A percentile compares a stretch with the other conserved stretches of the same genome.
Conservation (phyloP, 1,140 invertebrate species). For the Chlorops oryzae region DNA sequence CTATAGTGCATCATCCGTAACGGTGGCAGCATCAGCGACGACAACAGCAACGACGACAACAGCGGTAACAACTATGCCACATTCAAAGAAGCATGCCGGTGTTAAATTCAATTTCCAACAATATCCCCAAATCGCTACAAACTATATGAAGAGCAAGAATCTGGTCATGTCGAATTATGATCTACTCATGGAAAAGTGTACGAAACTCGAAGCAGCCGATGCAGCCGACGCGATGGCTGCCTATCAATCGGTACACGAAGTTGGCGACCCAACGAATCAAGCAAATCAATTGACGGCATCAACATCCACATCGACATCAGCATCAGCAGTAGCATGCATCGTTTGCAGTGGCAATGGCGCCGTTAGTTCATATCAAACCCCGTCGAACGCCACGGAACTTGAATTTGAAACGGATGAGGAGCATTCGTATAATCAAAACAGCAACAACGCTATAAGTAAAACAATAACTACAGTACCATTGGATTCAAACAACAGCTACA, state of each 20-base stretch:
- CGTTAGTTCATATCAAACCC: conserved; percentile 52
- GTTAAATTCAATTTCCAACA: conserved; percentile 65
- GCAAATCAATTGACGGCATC: background rate
- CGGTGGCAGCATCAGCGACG: too few relatives aligned
- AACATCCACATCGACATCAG: conserved; percentile 13
- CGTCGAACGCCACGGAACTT: conserved; percentile 62
- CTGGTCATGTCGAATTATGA: conserved; percentile 59
- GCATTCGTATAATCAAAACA: conserved; percentile 32
- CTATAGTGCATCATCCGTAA: conserved; percentile 34
- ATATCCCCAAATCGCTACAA: conserved; percentile 62
- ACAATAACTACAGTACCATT: conserved; percentile 2
- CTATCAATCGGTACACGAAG: background rate
- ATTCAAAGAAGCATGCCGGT: conserved; percentile 56
- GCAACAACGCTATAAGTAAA: conserved; percentile 8
- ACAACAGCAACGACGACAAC: too few relatives aligned
- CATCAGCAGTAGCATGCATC: conserved; percentile 51
- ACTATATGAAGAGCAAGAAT: conserved; percentile 67
- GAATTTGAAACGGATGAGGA: conserved; percentile 57
- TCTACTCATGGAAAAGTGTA: conserved; percentile 53
- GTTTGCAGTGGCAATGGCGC: conserved; percentile 52
- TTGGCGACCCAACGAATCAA: background rate
- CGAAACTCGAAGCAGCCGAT: conserved; percentile 38
- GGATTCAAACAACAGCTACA: conserved; percentile 12
- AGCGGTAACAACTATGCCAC: too few relatives aligned
- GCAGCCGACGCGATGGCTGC: too few relatives aligned